Evolutionary conservation across 2,797 vertebrate species (phyloP), one percentile per base, ranked within the genome.

Genomic region (Lithobates sylvaticus): DNA sequence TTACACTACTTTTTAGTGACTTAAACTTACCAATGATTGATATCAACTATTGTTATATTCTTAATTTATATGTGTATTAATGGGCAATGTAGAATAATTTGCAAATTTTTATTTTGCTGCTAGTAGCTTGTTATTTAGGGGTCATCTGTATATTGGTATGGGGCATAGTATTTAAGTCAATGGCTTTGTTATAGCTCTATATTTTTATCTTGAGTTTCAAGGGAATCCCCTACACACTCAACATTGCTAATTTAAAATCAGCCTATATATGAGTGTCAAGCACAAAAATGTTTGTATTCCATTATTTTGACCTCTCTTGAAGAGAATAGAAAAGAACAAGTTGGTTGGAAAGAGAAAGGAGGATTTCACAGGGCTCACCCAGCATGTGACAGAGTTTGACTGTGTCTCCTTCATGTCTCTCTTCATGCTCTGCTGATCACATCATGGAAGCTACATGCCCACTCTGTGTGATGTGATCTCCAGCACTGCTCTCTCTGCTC

Each of bases 361-460:
- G 29, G 54, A 65, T 34, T 65, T 81, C 71, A 47, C 50, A 71
- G 78, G 64, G 67, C 76, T 86, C 67, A 42, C 61, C 67, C 65
- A 44, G 85, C 67, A 26, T 87, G 67, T 78, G 85, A 83, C 85
- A 83, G 58, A 61, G 68, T 83, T 86, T 87, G 67, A 50, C 34
- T 29, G 74, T 64, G 80, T 86, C 79, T 86, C 50, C 67, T 78
- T 70, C 74, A 47, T 69, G 67, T 78, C 85, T 84, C 81, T 87
- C 75, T 83, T 77, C 69, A 23, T 73, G 70, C 86, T 67, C 86
- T 79, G 64, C 75, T 87, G 86, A 87, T 87, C 86, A 84, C 81
- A 87, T 87, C 86, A 87, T 87, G 76, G 64, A 84, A 78, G 76
- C 54, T 84, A 84, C 86, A 87, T 87, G 81, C 70, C 81, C 76